Evolutionary conservation across 2,113 vertebrate genomes (phyloP).

Genomic region (Gopherus flavomarginatus): DNA sequence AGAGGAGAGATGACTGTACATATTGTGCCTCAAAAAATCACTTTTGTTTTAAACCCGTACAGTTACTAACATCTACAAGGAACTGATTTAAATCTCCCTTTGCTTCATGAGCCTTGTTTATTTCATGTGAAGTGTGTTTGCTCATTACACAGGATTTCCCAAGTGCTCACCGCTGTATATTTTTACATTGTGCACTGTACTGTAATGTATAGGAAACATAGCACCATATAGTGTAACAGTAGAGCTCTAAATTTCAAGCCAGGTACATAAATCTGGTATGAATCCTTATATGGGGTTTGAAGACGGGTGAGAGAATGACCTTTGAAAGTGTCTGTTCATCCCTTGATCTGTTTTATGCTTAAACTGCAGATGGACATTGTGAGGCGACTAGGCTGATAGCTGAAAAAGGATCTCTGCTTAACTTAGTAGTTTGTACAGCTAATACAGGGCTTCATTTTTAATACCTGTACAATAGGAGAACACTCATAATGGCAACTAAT

Average conservation of each 20-base stretch:
- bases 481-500: neutral
- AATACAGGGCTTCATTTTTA: neutral
- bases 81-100: neutral
- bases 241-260: neutral
- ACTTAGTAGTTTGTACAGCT: neutral
- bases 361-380: neutral
- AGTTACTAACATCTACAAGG: neutral
- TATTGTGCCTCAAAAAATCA: neutral
- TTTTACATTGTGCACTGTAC: accelerated
- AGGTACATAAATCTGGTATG: neutral
- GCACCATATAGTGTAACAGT: neutral
- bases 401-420: neutral
- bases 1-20: neutral
- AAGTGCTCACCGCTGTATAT: neutral
- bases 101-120: neutral
- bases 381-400: neutral
- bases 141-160: neutral
- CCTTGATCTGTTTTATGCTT: neutral
- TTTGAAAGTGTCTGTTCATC: neutral
- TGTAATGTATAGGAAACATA: neutral
- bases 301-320: neutral
- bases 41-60: neutral
- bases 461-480: neutral
- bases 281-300: neutral
- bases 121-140: neutral